These are phyloP conservation scores for Atrina japonica DNA, from an alignment of 2,888 invertebrate genomes.

Conservation along the genomic window DNA sequence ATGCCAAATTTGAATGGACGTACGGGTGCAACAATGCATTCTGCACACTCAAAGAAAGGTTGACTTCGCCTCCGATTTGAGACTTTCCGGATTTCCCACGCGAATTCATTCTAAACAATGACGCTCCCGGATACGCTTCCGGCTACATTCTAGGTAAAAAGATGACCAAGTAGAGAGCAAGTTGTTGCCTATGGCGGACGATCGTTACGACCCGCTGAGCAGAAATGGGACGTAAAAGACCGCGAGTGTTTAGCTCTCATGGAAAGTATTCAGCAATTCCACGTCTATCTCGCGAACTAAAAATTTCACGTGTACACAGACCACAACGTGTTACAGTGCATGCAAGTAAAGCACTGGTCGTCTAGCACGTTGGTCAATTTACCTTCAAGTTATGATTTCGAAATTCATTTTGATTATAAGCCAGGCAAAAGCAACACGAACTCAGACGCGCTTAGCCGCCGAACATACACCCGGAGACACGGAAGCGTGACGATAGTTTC, in stretches of 20 bases:
- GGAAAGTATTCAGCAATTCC: conserved; percentile 19
- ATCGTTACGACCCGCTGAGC: background rate
- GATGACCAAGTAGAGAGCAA: conserved; percentile 42
- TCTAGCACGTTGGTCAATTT: conserved; percentile 15
- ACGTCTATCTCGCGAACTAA: conserved; percentile 16
- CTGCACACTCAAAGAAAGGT: conserved; percentile 11
- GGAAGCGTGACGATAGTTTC: background rate
- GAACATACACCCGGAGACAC: background rate
- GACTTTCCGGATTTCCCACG: conserved; percentile 11
- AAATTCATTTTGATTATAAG: conserved; percentile 9
- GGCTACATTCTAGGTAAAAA: conserved; percentile 48
- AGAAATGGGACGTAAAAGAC: conserved; percentile 4
- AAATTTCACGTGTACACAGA: conserved; percentile 17
- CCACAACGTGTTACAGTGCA: conserved; percentile 15
- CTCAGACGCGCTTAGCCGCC: conserved; percentile 20
- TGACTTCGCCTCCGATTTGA: conserved; percentile 18
- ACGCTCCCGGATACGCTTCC: conserved; percentile 37
- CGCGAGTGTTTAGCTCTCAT: conserved; percentile 20
- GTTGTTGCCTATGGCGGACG: conserved; percentile 17
- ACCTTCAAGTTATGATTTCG: conserved; percentile 10
- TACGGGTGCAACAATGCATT: conserved; percentile 31
- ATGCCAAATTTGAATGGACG: conserved; percentile 39
- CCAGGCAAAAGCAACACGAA: conserved; percentile 5
- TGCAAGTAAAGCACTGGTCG: conserved; percentile 20
- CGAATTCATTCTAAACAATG: conserved; percentile 16